Percentiles rank a stretch among this genome's conserved stretches.
phyloP scores from a whole-genome alignment of 2,113 vertebrate species.

The Micronisus gabar region DNA sequence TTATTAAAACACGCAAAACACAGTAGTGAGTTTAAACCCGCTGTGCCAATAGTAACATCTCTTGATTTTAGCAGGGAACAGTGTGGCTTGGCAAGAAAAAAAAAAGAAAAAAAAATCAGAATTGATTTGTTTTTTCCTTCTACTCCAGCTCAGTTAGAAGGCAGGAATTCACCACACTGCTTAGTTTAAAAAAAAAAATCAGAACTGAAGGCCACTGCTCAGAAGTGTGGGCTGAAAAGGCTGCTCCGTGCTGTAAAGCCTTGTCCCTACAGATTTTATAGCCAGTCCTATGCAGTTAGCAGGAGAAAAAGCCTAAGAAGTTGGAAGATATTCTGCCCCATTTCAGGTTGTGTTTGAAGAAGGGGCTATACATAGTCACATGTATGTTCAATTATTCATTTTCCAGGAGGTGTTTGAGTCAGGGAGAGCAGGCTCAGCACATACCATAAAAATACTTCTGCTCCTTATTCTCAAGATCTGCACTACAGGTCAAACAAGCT shows the following conservation, averaged over 20 bases:
- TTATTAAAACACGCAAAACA: conserved; percentile 46
- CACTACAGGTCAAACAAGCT: conserved; percentile 41
- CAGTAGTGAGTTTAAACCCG: background rate
- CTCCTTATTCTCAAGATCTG: conserved; percentile 6
- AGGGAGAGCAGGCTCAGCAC: conserved; percentile 59
- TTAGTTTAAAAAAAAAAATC: background rate
- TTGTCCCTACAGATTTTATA: background rate
- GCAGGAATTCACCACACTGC: background rate
- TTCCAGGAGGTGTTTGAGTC: conserved; percentile 43
- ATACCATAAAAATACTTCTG: conserved; percentile 42
- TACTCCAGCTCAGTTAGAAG: background rate
- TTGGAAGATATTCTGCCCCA: background rate
- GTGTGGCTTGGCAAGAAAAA: conserved; percentile 32
- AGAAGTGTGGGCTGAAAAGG: background rate
- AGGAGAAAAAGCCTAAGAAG: background rate
- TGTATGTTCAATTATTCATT: conserved; percentile 55
- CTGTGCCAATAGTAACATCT: conserved; percentile 46
- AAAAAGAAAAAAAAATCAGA: background rate
- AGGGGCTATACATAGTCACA: conserved; percentile 19
- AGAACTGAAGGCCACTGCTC: background rate
- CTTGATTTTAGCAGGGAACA: conserved; percentile 39
- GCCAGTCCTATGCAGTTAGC: background rate
- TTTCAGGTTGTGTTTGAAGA: conserved; percentile 22
- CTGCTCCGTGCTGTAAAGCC: background rate
- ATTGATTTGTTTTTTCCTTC: conserved; percentile 32